phyloP scores from a whole-genome alignment of 2,888 invertebrate genomes.

The Eutolmus rufibarbis region DNA sequence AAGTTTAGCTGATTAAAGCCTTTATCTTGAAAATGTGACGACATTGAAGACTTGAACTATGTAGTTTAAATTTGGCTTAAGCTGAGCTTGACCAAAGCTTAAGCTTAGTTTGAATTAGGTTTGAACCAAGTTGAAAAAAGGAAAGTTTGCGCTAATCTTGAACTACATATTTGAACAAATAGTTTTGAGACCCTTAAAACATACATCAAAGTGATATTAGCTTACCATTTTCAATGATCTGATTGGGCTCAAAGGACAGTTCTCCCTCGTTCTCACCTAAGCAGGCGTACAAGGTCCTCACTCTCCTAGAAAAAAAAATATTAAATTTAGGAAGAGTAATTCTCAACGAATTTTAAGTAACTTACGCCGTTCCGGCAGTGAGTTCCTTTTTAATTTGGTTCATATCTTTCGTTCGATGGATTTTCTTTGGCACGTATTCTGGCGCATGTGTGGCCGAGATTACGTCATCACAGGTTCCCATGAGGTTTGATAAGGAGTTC shows the following conservation, averaged over 20 bases:
- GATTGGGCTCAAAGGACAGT: constrained; percentile 97
- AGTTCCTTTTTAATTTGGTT: constrained; percentile 61
- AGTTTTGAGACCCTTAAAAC: no score
- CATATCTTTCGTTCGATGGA: constrained; percentile 66
- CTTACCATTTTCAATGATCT: constrained; percentile 94
- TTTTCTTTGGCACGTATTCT: constrained; percentile 65
- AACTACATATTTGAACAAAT: no score
- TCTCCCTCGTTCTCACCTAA: constrained; percentile 96
- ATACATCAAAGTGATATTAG: neutral
- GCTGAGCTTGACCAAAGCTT: no score
- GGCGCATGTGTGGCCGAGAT: constrained; percentile 50
- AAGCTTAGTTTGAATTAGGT: no score
- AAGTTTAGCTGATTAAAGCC: no score
- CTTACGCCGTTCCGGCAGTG: constrained; percentile 61
- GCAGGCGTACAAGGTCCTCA: constrained; percentile 94
- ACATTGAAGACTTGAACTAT: no score
- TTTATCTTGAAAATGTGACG: no score
- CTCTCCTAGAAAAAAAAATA: constrained; percentile 68
- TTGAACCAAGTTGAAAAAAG: no score
- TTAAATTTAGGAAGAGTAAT: neutral
- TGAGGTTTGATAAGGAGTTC: constrained; percentile 41
- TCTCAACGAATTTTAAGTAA: constrained; percentile 31
- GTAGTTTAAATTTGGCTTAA: no score
- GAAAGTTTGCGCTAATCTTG: no score
- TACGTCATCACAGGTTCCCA: constrained; percentile 42